Conservation (phyloP, 2,888 invertebrate species). For the Acanthosoma haemorrhoidale region DNA sequence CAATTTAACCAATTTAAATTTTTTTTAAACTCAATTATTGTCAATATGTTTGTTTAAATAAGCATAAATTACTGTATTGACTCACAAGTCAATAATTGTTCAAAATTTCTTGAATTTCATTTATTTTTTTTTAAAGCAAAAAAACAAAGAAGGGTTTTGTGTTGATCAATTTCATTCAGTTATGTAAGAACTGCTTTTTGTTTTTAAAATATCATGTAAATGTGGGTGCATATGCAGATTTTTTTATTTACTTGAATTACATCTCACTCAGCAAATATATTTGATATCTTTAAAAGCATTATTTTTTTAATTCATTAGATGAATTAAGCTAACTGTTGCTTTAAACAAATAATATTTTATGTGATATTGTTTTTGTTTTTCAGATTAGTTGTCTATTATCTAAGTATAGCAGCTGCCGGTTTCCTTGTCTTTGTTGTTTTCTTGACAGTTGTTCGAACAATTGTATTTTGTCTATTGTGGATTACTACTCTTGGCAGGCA, state of each 20-base stretch:
- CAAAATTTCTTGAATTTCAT: too few relatives aligned
- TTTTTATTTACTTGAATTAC: not conserved
- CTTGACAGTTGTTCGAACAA: constrained; percentile 78
- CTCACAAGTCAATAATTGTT: too few relatives aligned
- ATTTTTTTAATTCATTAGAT: too few relatives aligned
- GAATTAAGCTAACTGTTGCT: constrained; percentile 24
- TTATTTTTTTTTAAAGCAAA: too few relatives aligned
- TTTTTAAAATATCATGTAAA: not conserved
- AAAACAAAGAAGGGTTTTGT: not conserved
- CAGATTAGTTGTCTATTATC: constrained; percentile 91
- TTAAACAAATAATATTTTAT: constrained; percentile 3
- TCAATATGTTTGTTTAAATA: too few relatives aligned
- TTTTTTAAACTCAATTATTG: too few relatives aligned
- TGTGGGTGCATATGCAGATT: too few relatives aligned
- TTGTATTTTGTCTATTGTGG: constrained; percentile 91
- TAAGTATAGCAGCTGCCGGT: constrained; percentile 89
- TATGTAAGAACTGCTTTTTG: not conserved
- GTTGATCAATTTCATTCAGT: not conserved
- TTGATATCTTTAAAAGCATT: not conserved
- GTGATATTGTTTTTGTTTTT: constrained; percentile 32
- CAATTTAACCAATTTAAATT: too few relatives aligned
- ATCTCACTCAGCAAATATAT: not conserved
- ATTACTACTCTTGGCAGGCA: constrained; percentile 77
- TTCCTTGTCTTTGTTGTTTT: constrained; percentile 91
- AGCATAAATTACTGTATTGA: too few relatives aligned